Conservation (phyloP, 2,797 vertebrate species). For the Zonotrichia albicollis region DNA sequence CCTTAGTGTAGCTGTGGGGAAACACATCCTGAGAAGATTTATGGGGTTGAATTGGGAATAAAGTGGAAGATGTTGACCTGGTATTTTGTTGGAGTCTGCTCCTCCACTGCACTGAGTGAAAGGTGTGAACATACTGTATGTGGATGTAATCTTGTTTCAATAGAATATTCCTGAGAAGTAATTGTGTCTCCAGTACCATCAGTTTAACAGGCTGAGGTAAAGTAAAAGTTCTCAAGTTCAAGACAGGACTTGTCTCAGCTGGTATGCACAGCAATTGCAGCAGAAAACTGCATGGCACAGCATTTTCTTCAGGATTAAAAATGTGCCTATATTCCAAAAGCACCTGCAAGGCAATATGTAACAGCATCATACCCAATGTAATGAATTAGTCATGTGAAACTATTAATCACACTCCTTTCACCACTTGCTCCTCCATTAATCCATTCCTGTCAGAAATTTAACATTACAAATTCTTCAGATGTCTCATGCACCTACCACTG, state of each 20-base stretch:
- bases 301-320: slow-evolving; percentile 36
- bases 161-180: not conserved
- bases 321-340: not conserved
- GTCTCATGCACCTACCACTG: not conserved
- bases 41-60: not conserved
- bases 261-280: not conserved
- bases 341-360: slow-evolving; percentile 28
- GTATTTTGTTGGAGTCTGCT: not conserved
- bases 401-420: slow-evolving; percentile 49
- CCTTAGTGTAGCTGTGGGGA: not conserved
- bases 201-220: not conserved
- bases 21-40: not conserved
- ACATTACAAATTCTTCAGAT: slow-evolving; percentile 18
- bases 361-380: slow-evolving; percentile 15
- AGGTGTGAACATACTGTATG: fast-evolving
- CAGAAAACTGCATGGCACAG: not conserved
- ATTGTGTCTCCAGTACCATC: not conserved
- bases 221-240: not conserved
- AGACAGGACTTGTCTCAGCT: not conserved
- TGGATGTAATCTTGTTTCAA: not conserved
- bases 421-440: slow-evolving; percentile 17
- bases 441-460: slow-evolving; percentile 30
- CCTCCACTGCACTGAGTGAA: not conserved
- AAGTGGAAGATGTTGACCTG: not conserved
- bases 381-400: slow-evolving; percentile 58